Evolutionary conservation across 2,888 invertebrate species (phyloP), one percentile per base, ranked within the genome.

Genomic region (Octonoba sinensis): DNA sequence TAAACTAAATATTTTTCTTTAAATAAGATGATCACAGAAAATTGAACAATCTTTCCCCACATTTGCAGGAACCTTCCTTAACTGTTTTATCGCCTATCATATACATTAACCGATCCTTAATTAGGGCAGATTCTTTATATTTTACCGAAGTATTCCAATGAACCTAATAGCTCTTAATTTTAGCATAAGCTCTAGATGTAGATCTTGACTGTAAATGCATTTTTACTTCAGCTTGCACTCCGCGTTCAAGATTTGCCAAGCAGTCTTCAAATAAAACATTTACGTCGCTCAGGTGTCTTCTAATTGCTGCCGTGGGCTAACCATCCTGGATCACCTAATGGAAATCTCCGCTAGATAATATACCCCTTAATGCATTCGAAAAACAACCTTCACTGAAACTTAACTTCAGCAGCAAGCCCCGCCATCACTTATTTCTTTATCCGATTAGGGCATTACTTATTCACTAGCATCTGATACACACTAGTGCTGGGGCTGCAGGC

Each of bases 361-460:
- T 77, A 70, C 69, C 64, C 76, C 69, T 77, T 65, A 70, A 77
- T 77, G 76, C 69, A 62, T 70, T 62, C 69, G 69, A 70, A 77
- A 76, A 77, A 77, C 69, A 77, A 51, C 62, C 60, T 77, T 70
- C 69, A 49, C 36, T 47, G 51, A 64, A 74, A 60, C 44, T 59
- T 60, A 74, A 60, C 44, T 59, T 60, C 44, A 64, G 66, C 47
- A 70, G 62, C 8, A 18, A 70, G 27, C 44, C 24, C 74, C 57
- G 47, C 74, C 65, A 64, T 73, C 59, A 62, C 13, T 65, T 72
- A 72, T 59, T 73, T 79, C 79, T 79, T 79, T 73, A 79, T 79
- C 79, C 66, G 79, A 79, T 79, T 79, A 79, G 46, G 56, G 12
- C 72, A 79, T 79, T 79, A 79, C 67, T 79, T 79, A 79, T 79